A percentile compares a stretch with the other conserved stretches of the same genome.
phyloP scores from a whole-genome alignment of 92 coral and sea anemone genomes.

The Diadumene lineata region DNA sequence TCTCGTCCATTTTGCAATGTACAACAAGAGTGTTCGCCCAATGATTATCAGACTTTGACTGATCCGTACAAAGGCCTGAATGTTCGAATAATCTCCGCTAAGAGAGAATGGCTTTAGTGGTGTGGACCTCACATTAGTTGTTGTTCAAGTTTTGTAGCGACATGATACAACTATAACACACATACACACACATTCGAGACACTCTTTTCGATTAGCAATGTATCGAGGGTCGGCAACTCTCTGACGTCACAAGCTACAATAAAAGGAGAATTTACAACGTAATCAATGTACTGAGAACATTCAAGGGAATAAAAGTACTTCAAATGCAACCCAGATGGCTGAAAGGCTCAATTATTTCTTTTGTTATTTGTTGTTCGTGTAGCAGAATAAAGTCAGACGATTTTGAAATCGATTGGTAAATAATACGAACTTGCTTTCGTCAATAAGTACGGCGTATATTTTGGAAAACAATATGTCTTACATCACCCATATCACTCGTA shows the following conservation, averaged over 20 bases:
- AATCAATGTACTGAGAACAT: neutral
- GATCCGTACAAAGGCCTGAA: constrained; percentile 19
- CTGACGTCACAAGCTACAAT: constrained; percentile 30
- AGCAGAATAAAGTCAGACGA: neutral
- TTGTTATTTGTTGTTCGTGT: neutral
- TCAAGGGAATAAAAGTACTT: too few species aligned
- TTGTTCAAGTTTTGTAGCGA: constrained; percentile 10
- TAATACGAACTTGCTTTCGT: neutral
- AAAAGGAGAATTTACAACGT: constrained; percentile 16
- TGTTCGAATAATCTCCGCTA: constrained; percentile 14
- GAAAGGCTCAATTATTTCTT: neutral
- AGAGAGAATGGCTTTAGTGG: constrained; percentile 12
- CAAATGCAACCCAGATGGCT: too few species aligned
- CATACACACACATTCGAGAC: constrained; percentile 43
- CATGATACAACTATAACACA: constrained; percentile 31
- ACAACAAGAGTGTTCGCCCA: neutral
- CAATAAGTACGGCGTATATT: neutral
- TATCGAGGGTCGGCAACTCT: constrained; percentile 45
- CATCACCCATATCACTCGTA: neutral
- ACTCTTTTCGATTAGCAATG: constrained; percentile 38
- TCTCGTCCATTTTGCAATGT: constrained; percentile 45
- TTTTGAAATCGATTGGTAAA: neutral
- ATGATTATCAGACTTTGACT: neutral
- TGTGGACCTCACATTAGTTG: constrained; percentile 29
- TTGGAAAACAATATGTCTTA: too few species aligned